A percentile compares a stretch with the other conserved stretches of the same genome.
phyloP scores from a whole-genome alignment of 2,888 invertebrate species.

The Ormyrus pomaceus region DNA sequence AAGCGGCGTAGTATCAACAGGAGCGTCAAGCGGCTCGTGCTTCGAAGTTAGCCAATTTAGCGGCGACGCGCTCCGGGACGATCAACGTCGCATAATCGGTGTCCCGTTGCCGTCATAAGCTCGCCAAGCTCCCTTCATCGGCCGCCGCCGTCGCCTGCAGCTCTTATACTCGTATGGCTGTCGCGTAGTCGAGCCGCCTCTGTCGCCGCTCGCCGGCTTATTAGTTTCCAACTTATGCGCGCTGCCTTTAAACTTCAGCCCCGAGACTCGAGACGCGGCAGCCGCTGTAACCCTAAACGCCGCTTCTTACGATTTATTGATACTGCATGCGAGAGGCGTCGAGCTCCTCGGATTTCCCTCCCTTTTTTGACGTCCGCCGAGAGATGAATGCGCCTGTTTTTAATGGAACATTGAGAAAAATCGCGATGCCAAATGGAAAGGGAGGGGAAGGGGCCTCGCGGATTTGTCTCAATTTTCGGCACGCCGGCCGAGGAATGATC shows the following conservation, averaged over 20 bases:
- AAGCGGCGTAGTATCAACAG: neutral
- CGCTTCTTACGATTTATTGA: slow-evolving; percentile 53
- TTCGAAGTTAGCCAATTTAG: slow-evolving; percentile 71
- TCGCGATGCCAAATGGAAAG: neutral
- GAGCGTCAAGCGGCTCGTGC: slow-evolving; percentile 55
- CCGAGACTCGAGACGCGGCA: slow-evolving; percentile 43
- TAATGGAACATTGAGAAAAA: slow-evolving; percentile 35
- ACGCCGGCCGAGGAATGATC: slow-evolving; percentile 43
- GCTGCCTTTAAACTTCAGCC: slow-evolving; percentile 62
- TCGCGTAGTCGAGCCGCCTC: slow-evolving; percentile 55
- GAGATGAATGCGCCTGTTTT: neutral
- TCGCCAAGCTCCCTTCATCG: slow-evolving; percentile 59
- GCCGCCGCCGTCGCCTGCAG: slow-evolving; percentile 55
- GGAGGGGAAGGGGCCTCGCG: slow-evolving; percentile 4
- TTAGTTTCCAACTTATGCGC: slow-evolving; percentile 72
- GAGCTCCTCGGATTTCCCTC: slow-evolving; percentile 15
- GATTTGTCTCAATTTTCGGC: slow-evolving; percentile 54
- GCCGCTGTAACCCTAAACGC: slow-evolving; percentile 47
- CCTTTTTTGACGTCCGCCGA: neutral
- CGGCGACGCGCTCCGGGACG: slow-evolving; percentile 64
- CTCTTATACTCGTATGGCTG: slow-evolving; percentile 48
- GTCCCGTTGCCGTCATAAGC: slow-evolving; percentile 66
- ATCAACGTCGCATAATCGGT: slow-evolving; percentile 70
- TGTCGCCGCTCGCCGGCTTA: slow-evolving; percentile 61
- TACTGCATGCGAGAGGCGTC: slow-evolving; percentile 48